Conservation (phyloP, 2,888 invertebrate genomes). For the Macrophya alboannulata region DNA sequence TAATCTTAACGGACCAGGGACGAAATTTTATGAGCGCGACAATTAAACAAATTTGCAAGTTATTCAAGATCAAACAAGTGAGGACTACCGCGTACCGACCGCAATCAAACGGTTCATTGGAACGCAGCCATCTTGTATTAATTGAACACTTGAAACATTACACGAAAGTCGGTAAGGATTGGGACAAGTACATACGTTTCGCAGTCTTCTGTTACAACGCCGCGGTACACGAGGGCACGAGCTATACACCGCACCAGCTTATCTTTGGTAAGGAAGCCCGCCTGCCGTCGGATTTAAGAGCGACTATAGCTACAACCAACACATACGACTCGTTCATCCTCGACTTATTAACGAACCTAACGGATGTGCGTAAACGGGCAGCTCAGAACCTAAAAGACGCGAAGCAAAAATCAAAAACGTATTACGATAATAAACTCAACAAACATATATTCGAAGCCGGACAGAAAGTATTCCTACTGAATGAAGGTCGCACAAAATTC, state of each 20-base stretch:
- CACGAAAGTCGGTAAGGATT: conserved; percentile 28
- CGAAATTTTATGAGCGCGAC: conserved; percentile 17
- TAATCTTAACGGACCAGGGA: conserved; percentile 39
- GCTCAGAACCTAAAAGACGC: conserved; percentile 61
- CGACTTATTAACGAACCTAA: conserved; percentile 62
- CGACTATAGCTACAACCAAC: too few relatives aligned
- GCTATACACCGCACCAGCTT: conserved; percentile 57
- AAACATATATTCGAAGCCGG: background rate
- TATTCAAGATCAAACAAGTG: conserved; percentile 61
- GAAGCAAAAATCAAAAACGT: background rate
- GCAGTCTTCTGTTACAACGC: conserved; percentile 59
- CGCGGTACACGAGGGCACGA: conserved; percentile 56
- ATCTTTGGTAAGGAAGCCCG: conserved; percentile 56
- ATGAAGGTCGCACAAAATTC: background rate
- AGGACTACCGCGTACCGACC: conserved; percentile 59
- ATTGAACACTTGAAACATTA: conserved; percentile 55
- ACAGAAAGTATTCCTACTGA: background rate
- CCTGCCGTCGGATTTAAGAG: too few relatives aligned
- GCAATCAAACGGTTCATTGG: conserved; percentile 55
- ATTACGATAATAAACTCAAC: conserved; percentile 27
- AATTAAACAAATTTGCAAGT: conserved; percentile 48
- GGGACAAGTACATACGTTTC: conserved; percentile 58
- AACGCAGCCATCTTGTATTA: conserved; percentile 54
- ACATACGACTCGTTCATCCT: too few relatives aligned
- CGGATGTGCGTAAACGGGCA: conserved; percentile 61